Conservation (phyloP, 2,888 invertebrate genomes). For the Macrophya annulata region DNA sequence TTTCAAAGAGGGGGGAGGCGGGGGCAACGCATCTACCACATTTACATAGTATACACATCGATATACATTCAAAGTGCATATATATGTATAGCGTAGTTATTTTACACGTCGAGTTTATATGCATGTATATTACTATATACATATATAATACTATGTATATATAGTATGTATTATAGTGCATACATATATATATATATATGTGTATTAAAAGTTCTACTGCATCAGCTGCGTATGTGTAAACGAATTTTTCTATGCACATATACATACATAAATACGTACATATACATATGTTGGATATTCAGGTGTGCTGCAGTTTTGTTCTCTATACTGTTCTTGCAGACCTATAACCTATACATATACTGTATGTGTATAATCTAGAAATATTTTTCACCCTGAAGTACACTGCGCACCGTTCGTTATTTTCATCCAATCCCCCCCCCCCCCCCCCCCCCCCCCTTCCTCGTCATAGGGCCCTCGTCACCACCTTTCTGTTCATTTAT, state of each 20-base stretch:
- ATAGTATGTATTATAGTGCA: too few relatives aligned
- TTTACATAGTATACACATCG: too few relatives aligned
- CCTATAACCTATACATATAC: neutral
- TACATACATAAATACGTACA: too few relatives aligned
- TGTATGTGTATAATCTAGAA: neutral
- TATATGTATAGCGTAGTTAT: neutral
- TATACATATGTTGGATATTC: too few relatives aligned
- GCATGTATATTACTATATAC: neutral
- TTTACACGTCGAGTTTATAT: neutral
- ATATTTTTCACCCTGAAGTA: constrained; percentile 7
- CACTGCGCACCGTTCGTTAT: constrained; percentile 10
- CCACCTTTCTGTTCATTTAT: neutral
- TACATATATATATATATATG: too few relatives aligned
- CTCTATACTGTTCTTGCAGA: neutral
- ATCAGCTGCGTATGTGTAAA: neutral
- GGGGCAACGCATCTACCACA: too few relatives aligned
- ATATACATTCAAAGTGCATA: too few relatives aligned
- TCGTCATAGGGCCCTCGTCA: too few relatives aligned
- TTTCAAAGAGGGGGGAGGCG: too few relatives aligned
- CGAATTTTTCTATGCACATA: neutral
- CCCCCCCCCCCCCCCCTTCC: neutral
- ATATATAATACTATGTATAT: too few relatives aligned
- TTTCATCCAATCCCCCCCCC: constrained; percentile 54
- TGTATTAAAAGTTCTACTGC: too few relatives aligned
- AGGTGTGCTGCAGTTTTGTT: too few relatives aligned